Evolutionary conservation across 2,797 vertebrate species (phyloP).

Genomic region (Lates japonicus): DNA sequence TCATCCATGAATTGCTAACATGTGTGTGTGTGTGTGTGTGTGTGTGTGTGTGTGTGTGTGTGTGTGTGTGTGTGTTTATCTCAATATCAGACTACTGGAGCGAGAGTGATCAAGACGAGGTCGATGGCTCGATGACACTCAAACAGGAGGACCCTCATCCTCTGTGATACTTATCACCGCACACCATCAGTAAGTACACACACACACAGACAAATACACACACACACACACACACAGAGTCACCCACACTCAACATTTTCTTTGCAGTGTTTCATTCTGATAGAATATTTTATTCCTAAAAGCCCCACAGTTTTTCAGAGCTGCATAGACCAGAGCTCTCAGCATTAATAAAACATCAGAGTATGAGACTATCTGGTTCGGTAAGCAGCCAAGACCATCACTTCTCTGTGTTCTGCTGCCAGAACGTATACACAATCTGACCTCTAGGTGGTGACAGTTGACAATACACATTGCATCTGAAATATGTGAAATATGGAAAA

Average conservation of each 20-base stretch:
- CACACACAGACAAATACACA: conserved; percentile 15
- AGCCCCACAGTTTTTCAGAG: conserved; percentile 62
- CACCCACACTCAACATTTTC: conserved; percentile 30
- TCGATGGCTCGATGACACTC: conserved; percentile 90
- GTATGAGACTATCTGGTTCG: conserved; percentile 64
- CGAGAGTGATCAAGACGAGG: conserved; percentile 93
- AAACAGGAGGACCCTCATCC: conserved; percentile 90
- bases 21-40: conserved; percentile 10
- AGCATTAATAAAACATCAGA: conserved; percentile 82
- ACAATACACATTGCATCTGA: conserved; percentile 18
- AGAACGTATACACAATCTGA: conserved; percentile 38
- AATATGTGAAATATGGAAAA: not conserved
- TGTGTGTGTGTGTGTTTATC: conserved; percentile 22
- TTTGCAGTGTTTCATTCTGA: conserved; percentile 63
- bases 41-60: conserved; percentile 21
- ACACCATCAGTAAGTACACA: conserved; percentile 88
- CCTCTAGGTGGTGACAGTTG: conserved; percentile 69
- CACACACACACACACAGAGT: not conserved
- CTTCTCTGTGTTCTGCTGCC: conserved; percentile 57
- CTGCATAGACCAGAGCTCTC: conserved; percentile 62
- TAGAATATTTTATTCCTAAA: conserved; percentile 76
- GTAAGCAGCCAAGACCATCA: conserved; percentile 61
- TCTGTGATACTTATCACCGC: conserved; percentile 90
- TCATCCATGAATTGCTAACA: not conserved
- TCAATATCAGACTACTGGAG: conserved; percentile 91